phyloP scores from a whole-genome alignment of 2,888 invertebrate species.

The Microplitis deprimator region DNA sequence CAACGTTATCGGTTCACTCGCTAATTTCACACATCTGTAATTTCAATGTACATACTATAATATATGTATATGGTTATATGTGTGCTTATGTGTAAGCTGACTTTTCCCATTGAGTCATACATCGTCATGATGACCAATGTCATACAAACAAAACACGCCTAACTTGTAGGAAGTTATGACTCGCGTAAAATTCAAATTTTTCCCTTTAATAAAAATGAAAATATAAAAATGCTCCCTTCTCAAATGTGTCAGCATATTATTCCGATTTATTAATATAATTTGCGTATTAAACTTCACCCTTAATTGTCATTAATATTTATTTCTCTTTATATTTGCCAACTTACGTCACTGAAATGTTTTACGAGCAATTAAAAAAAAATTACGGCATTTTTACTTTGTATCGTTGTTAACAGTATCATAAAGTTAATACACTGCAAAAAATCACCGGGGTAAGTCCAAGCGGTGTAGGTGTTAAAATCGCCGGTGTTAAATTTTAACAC shows the following conservation, averaged over 20 bases:
- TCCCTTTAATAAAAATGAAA: not conserved
- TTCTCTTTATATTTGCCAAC: not conserved
- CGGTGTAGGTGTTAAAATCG: no score
- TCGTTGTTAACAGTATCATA: not conserved
- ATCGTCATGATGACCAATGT: slow-evolving; percentile 30
- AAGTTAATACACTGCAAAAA: not conserved
- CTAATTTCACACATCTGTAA: slow-evolving; percentile 15
- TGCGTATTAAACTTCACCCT: not conserved
- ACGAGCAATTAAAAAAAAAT: not conserved
- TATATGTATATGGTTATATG: slow-evolving; percentile 2
- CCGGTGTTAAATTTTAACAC: no score
- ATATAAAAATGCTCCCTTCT: not conserved
- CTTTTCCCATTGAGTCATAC: slow-evolving; percentile 58
- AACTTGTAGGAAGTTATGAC: slow-evolving; percentile 15
- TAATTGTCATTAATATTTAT: not conserved
- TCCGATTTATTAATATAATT: not conserved
- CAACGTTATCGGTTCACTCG: slow-evolving; percentile 27
- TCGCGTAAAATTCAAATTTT: not conserved
- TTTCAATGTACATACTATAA: slow-evolving; percentile 13
- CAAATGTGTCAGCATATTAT: not conserved
- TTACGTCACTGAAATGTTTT: not conserved
- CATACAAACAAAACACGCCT: slow-evolving; percentile 7
- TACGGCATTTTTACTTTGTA: no score
- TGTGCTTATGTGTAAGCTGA: slow-evolving; percentile 50
- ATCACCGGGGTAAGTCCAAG: no score